These are phyloP conservation scores for Trochalopteron elliotii DNA, from an alignment of 2,113 vertebrate genomes.

Conservation along the genomic window DNA sequence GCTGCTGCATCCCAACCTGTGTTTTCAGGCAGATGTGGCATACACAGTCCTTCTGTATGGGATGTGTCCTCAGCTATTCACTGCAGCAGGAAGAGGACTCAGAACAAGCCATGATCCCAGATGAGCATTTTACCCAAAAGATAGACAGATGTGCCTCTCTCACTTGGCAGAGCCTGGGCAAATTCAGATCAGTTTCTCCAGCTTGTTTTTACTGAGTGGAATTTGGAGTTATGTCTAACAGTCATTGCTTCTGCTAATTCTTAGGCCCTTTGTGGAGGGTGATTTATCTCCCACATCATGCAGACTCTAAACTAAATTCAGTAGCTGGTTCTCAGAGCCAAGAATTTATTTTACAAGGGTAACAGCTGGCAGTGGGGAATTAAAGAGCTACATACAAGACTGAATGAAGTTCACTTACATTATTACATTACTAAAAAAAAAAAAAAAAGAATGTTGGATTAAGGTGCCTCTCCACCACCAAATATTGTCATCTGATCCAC, in stretches of 20 bases:
- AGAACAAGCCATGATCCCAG: not conserved
- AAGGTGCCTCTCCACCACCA: not conserved
- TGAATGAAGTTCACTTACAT: not conserved
- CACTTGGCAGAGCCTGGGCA: not conserved
- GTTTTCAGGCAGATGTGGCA: not conserved
- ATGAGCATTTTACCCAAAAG: not conserved
- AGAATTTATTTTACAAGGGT: not conserved
- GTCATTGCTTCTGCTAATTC: not conserved
- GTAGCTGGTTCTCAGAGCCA: not conserved
- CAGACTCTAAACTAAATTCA: not conserved
- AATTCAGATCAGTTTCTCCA: not conserved
- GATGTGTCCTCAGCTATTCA: not conserved
- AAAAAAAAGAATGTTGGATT: not conserved
- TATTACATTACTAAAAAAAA: not conserved
- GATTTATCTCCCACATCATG: not conserved
- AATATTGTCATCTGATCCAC: not conserved
- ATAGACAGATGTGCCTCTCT: not conserved
- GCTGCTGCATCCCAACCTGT: not conserved
- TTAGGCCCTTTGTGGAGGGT: not conserved
- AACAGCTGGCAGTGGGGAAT: not conserved
- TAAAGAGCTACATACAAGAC: not conserved
- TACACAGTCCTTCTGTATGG: not conserved
- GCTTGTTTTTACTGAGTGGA: not conserved
- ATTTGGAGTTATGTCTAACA: not conserved
- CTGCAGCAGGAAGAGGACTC: not conserved